phyloP scores from a whole-genome alignment of 2,113 vertebrate genomes.

The Galeopterus variegatus region DNA sequence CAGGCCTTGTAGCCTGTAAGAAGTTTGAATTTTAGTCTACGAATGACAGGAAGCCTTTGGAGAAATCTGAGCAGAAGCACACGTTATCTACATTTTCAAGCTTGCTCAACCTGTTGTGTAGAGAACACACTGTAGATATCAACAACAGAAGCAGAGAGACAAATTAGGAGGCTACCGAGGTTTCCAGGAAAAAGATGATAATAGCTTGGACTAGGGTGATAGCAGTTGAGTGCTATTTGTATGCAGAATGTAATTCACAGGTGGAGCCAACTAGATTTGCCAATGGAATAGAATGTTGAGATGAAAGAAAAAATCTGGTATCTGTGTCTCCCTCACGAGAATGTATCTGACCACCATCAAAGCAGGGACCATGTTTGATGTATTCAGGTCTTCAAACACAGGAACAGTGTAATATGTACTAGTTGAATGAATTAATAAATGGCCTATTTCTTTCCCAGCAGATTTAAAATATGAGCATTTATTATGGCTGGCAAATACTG shows the following conservation, averaged over 20 bases:
- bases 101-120: neutral
- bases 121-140: neutral
- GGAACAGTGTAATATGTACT: neutral
- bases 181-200: neutral
- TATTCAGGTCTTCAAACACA: neutral
- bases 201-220: neutral
- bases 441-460: neutral
- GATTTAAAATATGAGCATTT: conserved; percentile 21
- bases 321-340: neutral
- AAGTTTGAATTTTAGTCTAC: conserved; percentile 32
- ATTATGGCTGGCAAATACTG: neutral
- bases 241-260: neutral
- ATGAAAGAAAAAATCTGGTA: neutral
- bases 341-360: neutral
- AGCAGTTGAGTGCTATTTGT: neutral
- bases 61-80: neutral
- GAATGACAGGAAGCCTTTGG: neutral
- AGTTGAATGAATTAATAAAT: conserved; percentile 12
- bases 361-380: neutral
- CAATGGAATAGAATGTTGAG: neutral
- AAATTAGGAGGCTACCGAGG: neutral
- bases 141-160: neutral
- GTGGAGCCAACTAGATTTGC: neutral
- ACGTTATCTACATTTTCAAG: neutral
- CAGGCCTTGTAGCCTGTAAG: neutral